Evolutionary conservation across 1,140 invertebrate genomes (phyloP), one percentile per base, ranked within the genome.

Genomic region (Listronotus bonariensis): DNA sequence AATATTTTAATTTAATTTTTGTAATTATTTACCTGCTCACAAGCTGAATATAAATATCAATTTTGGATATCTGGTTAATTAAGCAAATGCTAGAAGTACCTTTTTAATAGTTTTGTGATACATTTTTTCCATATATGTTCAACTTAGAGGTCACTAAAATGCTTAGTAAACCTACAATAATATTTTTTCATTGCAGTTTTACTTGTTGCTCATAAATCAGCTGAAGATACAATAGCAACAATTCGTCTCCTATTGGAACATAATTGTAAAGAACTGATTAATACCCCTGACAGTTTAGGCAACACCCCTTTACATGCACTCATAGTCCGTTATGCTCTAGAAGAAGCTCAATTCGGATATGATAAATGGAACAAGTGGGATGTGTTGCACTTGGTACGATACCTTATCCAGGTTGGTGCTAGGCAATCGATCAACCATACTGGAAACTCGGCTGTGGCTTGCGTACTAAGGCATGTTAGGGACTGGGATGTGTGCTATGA

Each of bases 401-500:
- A 85, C 70, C 71, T 88, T 15, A 77, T 88, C 18, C 86, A 87
- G 70, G 84, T 86, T 68, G 88, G 88, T 32, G 88, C 87, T 15
- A 81, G 84, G 59, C 84, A 82, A 17, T 87, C 86, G 18, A 89
- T 89, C 38, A 90, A 90, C 76, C 86, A 88, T 67, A 78, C 82
- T 3, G 88, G 88, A 12, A 90, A 90, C 77, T 88, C 86, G 59
- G 88, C 87, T 8, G 77, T 90, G 42, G 88, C 88, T 4, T 88
- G 87, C 72, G 88, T 89, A 3, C 78, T 90, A 60, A 78, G 88
- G n/a, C 88, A 90, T 76, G 83, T 90, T 8, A 76, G 87, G n/a
- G 88, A 90, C 73, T 90, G 88, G 88, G 88, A 90, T 73, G 88
- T 90, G 58, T 86, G 88, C 49, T 89, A 88, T 75, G 88, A 89